Conservation (phyloP, 2,888 invertebrate genomes). For the Eurois occulta region DNA sequence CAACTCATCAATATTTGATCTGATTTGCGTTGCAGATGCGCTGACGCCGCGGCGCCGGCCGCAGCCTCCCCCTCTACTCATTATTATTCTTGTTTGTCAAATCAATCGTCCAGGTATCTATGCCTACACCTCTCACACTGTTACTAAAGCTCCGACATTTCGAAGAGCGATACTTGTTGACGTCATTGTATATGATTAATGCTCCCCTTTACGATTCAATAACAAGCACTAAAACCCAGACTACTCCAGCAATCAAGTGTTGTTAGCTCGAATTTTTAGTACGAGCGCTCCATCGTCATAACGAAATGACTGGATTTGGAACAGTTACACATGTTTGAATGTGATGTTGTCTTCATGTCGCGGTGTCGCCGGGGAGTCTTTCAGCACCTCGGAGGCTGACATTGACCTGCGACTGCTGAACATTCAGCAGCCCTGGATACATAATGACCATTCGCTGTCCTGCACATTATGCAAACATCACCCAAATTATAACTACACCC, state of each 20-base stretch:
- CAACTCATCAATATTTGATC: slow-evolving; percentile 84
- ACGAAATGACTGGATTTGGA: background rate
- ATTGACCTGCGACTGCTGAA: slow-evolving; percentile 20
- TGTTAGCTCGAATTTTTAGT: background rate
- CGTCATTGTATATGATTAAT: background rate
- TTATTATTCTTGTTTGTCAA: slow-evolving; percentile 73
- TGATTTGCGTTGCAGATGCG: slow-evolving; percentile 81
- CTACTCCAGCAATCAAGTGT: background rate
- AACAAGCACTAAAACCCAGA: background rate
- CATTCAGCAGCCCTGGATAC: slow-evolving; percentile 37
- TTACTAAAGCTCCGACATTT: background rate
- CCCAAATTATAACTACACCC: slow-evolving; percentile 9
- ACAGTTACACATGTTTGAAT: background rate
- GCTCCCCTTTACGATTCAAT: background rate
- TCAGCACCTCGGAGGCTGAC: background rate
- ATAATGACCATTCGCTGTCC: slow-evolving; percentile 8
- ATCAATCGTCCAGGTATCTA: slow-evolving; percentile 43
- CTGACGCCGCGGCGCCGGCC: slow-evolving; percentile 49
- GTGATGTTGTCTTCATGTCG: background rate
- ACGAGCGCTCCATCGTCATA: background rate
- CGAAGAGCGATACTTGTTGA: background rate
- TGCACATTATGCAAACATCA: slow-evolving; percentile 39
- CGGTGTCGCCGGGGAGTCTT: background rate
- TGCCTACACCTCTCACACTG: slow-evolving; percentile 15
- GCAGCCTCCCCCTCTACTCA: slow-evolving; percentile 58